Evolutionary conservation across 2,113 vertebrate species (phyloP).

Genomic region (Oreochromis spilurus): DNA sequence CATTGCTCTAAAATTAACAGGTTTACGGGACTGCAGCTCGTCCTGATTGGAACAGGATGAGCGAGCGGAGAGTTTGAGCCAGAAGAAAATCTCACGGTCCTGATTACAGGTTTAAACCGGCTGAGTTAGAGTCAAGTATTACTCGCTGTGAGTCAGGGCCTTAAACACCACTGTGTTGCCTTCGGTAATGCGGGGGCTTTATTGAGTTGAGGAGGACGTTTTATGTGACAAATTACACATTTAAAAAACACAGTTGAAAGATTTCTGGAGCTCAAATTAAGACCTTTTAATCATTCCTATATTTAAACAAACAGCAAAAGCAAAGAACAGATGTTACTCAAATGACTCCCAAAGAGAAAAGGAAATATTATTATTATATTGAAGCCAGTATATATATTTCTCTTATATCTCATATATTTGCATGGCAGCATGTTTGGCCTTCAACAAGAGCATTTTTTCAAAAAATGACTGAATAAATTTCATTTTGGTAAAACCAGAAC

Average conservation of each 20-base stretch:
- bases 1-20: background rate
- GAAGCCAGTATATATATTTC: background rate
- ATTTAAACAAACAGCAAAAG: background rate
- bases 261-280: background rate
- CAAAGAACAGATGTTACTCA: background rate
- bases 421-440: background rate
- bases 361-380: background rate
- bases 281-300: background rate
- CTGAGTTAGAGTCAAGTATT: background rate
- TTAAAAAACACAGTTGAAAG: background rate
- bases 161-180: background rate
- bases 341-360: background rate
- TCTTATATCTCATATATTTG: background rate
- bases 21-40: background rate
- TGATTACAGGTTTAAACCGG: background rate
- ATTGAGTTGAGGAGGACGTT: background rate
- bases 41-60: background rate
- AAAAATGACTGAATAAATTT: accelerated
- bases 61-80: background rate
- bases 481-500: background rate
- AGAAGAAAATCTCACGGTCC: background rate
- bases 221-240: background rate
- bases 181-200: background rate
- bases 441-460: background rate
- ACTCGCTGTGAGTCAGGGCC: background rate